Conservation (phyloP, 2,888 invertebrate species). For the Lepetodrilus schrolli region DNA sequence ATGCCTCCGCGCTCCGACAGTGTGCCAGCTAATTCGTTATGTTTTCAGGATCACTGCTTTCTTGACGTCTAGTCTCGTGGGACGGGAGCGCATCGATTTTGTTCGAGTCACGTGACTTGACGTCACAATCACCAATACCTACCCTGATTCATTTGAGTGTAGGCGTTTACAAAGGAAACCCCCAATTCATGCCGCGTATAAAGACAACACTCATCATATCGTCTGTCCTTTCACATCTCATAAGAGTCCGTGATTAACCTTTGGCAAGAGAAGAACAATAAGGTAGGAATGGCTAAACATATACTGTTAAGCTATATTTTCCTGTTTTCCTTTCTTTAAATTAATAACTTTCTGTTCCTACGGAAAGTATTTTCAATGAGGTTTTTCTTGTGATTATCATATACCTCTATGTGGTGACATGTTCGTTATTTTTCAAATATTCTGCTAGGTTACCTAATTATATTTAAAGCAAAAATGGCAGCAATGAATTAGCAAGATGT, state of each 20-base stretch:
- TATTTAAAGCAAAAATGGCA: too few relatives aligned
- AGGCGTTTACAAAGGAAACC: neutral
- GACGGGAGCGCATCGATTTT: constrained; percentile 14
- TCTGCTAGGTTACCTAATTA: too few relatives aligned
- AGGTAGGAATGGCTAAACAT: too few relatives aligned
- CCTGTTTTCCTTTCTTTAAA: too few relatives aligned
- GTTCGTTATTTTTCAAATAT: too few relatives aligned
- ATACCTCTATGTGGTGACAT: too few relatives aligned
- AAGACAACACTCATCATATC: neutral
- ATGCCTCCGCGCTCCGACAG: neutral
- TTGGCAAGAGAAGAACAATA: too few relatives aligned
- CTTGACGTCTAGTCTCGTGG: neutral
- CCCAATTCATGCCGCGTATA: neutral
- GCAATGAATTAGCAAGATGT: too few relatives aligned
- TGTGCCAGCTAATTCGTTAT: constrained; percentile 15
- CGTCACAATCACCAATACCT: constrained; percentile 4
- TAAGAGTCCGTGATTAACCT: constrained; percentile 6
- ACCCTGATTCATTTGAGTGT: constrained; percentile 15
- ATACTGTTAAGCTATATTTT: too few relatives aligned
- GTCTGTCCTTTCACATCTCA: constrained; percentile 9
- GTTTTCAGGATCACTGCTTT: neutral
- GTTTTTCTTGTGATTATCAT: too few relatives aligned
- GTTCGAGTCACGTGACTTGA: constrained; percentile 12
- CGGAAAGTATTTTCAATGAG: too few relatives aligned
- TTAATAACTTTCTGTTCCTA: too few relatives aligned